Evolutionary conservation across 2,113 vertebrate genomes (phyloP).

Genomic region (Phrynosoma platyrhinos): DNA sequence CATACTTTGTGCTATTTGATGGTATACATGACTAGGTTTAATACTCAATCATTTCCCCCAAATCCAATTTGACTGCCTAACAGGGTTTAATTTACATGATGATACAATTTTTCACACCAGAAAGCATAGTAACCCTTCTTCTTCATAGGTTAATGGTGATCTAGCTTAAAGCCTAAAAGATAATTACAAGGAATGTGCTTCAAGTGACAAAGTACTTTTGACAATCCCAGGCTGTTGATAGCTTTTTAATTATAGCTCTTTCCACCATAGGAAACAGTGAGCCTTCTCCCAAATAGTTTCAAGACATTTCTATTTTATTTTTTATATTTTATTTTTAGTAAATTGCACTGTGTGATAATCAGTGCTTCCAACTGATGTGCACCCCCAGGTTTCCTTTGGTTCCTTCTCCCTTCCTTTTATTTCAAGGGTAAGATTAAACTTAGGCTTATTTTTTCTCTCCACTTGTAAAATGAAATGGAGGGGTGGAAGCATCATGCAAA

Average conservation of each 20-base stretch:
- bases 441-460: neutral
- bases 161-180: slow-evolving; percentile 75
- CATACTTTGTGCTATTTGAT: slow-evolving; percentile 65
- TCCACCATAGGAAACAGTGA: slow-evolving; percentile 54
- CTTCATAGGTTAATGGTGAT: slow-evolving; percentile 80
- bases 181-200: slow-evolving; percentile 79
- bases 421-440: slow-evolving; percentile 59
- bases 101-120: slow-evolving; percentile 81
- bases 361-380: slow-evolving; percentile 69
- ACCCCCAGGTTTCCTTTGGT: slow-evolving; percentile 26
- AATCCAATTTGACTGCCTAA: slow-evolving; percentile 80
- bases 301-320: slow-evolving; percentile 59
- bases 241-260: slow-evolving; percentile 80
- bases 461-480: slow-evolving; percentile 52
- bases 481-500: slow-evolving; percentile 52
- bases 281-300: slow-evolving; percentile 66
- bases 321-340: slow-evolving; percentile 55
- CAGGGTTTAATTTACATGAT: slow-evolving; percentile 78
- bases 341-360: slow-evolving; percentile 69
- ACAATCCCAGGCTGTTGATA: slow-evolving; percentile 75
- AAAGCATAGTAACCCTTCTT: slow-evolving; percentile 77
- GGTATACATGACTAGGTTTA: slow-evolving; percentile 76
- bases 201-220: slow-evolving; percentile 80
- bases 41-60: slow-evolving; percentile 72
- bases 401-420: slow-evolving; percentile 36